Percentiles rank a stretch among this genome's conserved stretches.
Conservation (phyloP, 2,113 vertebrate species). For the Pantherophis guttatus region DNA sequence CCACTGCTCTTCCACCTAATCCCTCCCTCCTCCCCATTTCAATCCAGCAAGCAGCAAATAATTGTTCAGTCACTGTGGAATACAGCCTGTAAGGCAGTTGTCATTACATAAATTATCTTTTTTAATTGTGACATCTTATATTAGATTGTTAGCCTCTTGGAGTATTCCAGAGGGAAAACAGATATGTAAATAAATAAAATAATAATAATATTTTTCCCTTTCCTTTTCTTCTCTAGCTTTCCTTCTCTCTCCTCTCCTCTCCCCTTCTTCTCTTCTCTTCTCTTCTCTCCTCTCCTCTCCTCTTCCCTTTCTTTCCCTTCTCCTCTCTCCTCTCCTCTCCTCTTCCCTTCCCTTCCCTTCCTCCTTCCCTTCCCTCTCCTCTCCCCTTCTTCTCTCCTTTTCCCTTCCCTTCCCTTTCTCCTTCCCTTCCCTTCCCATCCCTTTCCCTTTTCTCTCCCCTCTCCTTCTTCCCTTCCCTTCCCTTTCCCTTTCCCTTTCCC, state of each 20-base stretch:
- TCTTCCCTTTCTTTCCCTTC: fast-evolving
- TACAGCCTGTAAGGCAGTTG: not conserved
- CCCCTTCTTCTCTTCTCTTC: fast-evolving
- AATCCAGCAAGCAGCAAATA: not conserved
- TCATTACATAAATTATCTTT: not conserved
- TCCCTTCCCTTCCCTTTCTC: too few relatives aligned
- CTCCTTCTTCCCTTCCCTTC: too few relatives aligned
- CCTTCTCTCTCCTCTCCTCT: too few relatives aligned
- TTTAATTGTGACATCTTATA: not conserved
- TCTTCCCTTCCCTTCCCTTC: too few relatives aligned
- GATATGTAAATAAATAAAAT: not conserved
- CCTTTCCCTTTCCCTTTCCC: too few relatives aligned
- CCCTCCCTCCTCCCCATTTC: not conserved
- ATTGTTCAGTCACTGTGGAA: not conserved
- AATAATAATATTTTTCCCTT: not conserved
- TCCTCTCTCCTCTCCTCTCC: too few relatives aligned
- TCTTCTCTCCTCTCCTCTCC: too few relatives aligned
- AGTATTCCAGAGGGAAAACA: not conserved
- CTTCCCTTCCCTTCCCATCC: too few relatives aligned
- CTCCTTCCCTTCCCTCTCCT: too few relatives aligned
- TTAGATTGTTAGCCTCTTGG: not conserved
- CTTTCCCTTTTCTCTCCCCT: too few relatives aligned
- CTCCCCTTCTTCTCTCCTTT: too few relatives aligned
- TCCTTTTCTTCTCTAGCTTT: too few relatives aligned
- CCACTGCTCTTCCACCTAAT: not conserved